Evolutionary conservation across 2,888 invertebrate species (phyloP).

Genomic region (Drosophila siamana): DNA sequence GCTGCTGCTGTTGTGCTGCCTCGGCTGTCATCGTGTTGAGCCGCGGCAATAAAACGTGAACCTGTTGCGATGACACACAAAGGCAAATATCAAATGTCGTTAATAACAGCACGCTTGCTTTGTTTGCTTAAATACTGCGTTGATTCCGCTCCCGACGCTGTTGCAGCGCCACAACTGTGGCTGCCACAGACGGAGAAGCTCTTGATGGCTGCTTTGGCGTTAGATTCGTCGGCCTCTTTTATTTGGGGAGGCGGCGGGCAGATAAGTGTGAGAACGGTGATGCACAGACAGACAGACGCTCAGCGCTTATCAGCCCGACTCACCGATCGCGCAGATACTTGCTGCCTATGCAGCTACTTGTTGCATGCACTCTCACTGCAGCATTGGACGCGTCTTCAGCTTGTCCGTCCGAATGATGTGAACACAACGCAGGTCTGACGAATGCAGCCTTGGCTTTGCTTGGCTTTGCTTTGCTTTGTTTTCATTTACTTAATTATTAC

Average conservation of each 20-base stretch:
- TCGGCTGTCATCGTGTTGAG: conserved; percentile 47
- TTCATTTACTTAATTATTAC: conserved; percentile 19
- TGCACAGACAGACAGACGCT: too few relatives aligned
- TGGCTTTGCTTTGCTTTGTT: conserved; percentile 10
- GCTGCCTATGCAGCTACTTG: not conserved
- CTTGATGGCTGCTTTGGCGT: too few relatives aligned
- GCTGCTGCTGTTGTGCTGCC: conserved; percentile 6
- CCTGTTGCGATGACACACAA: conserved; percentile 40
- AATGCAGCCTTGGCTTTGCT: conserved; percentile 24
- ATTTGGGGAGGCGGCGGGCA: too few relatives aligned
- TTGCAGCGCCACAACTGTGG: too few relatives aligned
- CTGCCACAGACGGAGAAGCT: too few relatives aligned
- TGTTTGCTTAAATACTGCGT: not conserved
- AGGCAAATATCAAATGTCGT: not conserved
- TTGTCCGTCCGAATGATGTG: too few relatives aligned
- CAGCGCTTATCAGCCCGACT: too few relatives aligned
- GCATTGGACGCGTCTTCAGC: not conserved
- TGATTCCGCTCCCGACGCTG: too few relatives aligned
- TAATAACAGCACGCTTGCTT: not conserved
- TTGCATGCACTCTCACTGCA: not conserved
- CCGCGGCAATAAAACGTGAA: conserved; percentile 9
- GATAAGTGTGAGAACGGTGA: too few relatives aligned
- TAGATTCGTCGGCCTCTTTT: too few relatives aligned
- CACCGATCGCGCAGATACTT: too few relatives aligned
- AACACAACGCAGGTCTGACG: not conserved